Conservation (phyloP, 2,888 invertebrate genomes). For the Nasonia oneida region DNA sequence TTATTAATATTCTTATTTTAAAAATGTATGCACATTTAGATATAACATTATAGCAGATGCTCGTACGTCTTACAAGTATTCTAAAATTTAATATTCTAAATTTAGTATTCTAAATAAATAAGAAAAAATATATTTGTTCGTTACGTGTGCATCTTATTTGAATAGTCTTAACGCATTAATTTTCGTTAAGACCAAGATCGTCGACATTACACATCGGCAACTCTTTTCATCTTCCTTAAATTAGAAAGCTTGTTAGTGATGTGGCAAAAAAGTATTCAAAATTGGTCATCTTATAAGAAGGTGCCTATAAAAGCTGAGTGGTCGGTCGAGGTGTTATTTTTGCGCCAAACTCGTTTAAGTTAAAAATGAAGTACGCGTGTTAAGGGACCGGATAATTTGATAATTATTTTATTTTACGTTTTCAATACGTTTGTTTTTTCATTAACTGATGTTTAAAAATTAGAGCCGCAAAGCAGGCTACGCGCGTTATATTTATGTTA, state of each 20-base stretch:
- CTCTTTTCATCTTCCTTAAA: background rate
- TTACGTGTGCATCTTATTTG: too few relatives aligned
- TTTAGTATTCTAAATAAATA: too few relatives aligned
- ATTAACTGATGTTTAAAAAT: background rate
- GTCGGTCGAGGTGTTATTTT: background rate
- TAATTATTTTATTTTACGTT: background rate
- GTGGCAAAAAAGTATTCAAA: conserved; percentile 18
- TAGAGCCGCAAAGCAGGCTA: background rate
- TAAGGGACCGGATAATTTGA: background rate
- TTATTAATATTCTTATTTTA: too few relatives aligned
- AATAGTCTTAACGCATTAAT: too few relatives aligned
- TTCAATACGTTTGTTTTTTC: background rate
- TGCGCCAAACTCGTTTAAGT: background rate
- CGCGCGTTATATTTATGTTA: too few relatives aligned
- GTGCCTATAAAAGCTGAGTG: background rate
- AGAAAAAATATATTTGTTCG: too few relatives aligned
- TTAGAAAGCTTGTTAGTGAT: conserved; percentile 54
- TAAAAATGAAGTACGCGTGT: background rate
- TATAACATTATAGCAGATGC: too few relatives aligned
- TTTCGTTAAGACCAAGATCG: too few relatives aligned
- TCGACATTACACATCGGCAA: too few relatives aligned
- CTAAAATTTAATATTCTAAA: too few relatives aligned
- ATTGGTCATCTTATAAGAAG: conserved; percentile 37
- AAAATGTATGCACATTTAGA: too few relatives aligned
- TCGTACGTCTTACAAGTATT: too few relatives aligned